These are phyloP conservation scores for Sakesphorus luctuosus DNA, from an alignment of 2,113 vertebrate species.

Conservation along the genomic window DNA sequence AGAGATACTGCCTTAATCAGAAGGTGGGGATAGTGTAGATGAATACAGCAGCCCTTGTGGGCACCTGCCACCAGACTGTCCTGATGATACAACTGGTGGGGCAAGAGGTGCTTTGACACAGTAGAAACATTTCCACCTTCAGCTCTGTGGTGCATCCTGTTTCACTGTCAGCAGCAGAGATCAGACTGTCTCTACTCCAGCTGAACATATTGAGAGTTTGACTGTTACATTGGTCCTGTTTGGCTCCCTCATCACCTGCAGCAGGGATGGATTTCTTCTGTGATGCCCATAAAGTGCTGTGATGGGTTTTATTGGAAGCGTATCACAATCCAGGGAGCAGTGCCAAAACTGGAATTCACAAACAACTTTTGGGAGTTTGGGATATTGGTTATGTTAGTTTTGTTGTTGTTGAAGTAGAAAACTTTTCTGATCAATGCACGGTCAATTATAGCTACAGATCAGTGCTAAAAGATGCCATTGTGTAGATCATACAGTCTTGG, in stretches of 20 bases:
- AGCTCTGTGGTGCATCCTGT: not conserved
- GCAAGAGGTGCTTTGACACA: not conserved
- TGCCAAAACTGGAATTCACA: not conserved
- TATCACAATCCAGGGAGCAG: not conserved
- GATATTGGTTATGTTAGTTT: not conserved
- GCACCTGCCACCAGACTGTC: not conserved
- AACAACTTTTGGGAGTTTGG: not conserved
- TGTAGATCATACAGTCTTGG: not conserved
- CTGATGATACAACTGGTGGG: not conserved
- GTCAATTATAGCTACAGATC: not conserved
- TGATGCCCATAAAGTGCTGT: not conserved
- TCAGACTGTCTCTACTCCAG: not conserved
- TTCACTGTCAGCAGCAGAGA: not conserved
- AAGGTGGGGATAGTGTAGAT: no score
- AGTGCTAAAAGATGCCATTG: not conserved
- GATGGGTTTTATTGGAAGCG: not conserved
- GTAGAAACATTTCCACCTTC: not conserved
- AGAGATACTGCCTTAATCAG: not conserved
- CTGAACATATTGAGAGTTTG: not conserved
- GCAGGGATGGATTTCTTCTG: not conserved
- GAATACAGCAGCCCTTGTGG: not conserved
- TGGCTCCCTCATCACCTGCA: not conserved
- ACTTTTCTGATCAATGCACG: not conserved
- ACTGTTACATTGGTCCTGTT: fast-evolving
- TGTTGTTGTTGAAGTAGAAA: not conserved